Percentiles rank a stretch among this genome's conserved stretches.
Evolutionary conservation across 2,797 vertebrate genomes (phyloP).

Genomic region (Xenops minutus): DNA sequence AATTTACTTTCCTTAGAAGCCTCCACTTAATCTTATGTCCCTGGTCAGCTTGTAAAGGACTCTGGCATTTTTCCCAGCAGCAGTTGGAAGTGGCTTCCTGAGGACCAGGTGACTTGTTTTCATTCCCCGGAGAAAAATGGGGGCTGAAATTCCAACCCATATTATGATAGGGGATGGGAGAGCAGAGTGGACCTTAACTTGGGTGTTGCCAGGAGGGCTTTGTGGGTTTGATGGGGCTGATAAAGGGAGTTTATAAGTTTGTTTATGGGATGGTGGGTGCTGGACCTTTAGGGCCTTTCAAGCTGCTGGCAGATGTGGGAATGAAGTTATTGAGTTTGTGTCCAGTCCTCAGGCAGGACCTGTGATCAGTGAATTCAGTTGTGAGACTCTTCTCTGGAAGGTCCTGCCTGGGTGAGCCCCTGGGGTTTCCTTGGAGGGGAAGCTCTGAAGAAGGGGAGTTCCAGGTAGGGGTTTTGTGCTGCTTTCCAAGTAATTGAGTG

Average conservation of each 20-base stretch:
- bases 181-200: not conserved
- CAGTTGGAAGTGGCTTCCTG: not conserved
- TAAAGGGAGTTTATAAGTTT: not conserved
- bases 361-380: rapidly evolving
- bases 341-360: not conserved
- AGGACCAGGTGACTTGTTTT: not conserved
- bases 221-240: not conserved
- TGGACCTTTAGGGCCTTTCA: not conserved
- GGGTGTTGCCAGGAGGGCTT: too few relatives aligned
- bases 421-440: not conserved
- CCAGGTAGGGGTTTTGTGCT: not conserved
- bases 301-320: not conserved
- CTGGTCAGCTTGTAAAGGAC: not conserved
- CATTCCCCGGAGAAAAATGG: not conserved
- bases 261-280: not conserved
- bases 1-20: not conserved
- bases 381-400: not conserved
- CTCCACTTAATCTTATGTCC: not conserved
- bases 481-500: not conserved
- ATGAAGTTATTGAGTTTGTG: rapidly evolving
- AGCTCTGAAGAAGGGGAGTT: not conserved
- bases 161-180: too few relatives aligned
- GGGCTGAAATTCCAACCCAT: not conserved
- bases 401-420: not conserved
- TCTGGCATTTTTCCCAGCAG: not conserved